Base-by-base conservation (phyloP, 2,797 vertebrate species). In the Poeciliopsis turneri region DNA sequence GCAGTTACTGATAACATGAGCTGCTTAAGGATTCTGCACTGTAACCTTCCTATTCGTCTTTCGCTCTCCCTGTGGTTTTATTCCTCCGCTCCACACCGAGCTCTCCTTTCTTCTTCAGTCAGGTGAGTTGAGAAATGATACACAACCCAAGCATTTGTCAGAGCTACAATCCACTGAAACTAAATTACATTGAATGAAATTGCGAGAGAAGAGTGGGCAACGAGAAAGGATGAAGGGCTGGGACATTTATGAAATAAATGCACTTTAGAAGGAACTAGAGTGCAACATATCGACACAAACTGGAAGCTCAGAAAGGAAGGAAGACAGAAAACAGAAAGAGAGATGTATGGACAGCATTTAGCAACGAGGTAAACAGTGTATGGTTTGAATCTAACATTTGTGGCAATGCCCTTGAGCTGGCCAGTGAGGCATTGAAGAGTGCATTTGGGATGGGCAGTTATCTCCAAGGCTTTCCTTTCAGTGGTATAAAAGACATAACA, bases 381-480 rank as follows among this genome's bases (percentile, higher is more conserved):
- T 81, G 78, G 91, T 78, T 86, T 87, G 90, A 86, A 87, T 91
- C 85, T 79, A 76, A 88, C 86, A 87, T 90, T 88, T 91, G 89
- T 91, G 89, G 75, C 77, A 28, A 82, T 90, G 92, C 86, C 94
- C 93, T 94, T 93, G 89, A 92, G 91, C 86, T 78, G 75, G 82
- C 76, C 90, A 88, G 87, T 72, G 83, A 93, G 78, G 90, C 90
- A 84, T 82, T 85, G 88, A 91, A 88, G 86, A 86, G 89, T 79
- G 86, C 81, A 85, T 87, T 88, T 90, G 93, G 89, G 88, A 93
- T 89, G 89, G 89, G 88, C 91, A 87, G 91, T 93, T 92, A 92
- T 92, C 91, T 87, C 87, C 91, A 94, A 94, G 92, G 90, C 86
- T 91, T 87, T 78, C 78, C 83, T 82, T 91, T 92, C 90, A 89